These are phyloP conservation scores for Cephalopterus ornatus DNA, from an alignment of 2,113 vertebrate species.

Conservation along the genomic window DNA sequence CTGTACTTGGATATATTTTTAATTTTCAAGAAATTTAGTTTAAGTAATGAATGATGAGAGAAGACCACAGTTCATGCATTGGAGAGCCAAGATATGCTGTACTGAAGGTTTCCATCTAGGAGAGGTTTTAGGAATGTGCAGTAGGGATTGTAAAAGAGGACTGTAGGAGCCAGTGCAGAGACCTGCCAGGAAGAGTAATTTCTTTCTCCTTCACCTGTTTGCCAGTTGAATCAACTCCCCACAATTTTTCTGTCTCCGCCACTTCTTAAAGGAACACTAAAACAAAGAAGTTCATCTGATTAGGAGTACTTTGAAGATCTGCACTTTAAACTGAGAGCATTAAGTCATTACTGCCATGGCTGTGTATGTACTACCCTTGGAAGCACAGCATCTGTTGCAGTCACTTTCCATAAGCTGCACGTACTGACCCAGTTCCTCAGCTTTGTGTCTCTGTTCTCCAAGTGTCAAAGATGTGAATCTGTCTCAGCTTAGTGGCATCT, in stretches of 20 bases:
- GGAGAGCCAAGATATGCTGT: not conserved
- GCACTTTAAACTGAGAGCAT: not conserved
- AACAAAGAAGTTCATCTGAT: not conserved
- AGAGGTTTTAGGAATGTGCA: not conserved
- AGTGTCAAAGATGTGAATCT: not conserved
- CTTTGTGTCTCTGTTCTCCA: not conserved
- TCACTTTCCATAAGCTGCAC: not conserved
- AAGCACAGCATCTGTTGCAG: conserved; percentile 25
- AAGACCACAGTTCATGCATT: not conserved
- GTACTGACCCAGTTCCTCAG: not conserved
- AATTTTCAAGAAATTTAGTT: not conserved
- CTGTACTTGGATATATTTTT: not conserved
- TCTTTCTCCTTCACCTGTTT: not conserved
- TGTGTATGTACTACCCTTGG: not conserved
- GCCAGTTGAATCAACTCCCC: not conserved
- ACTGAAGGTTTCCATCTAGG: not conserved
- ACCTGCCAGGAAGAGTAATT: not conserved
- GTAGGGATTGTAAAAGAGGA: not conserved
- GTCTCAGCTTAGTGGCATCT: not conserved
- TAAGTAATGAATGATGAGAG: not conserved
- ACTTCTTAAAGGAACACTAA: not conserved
- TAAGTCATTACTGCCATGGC: not conserved
- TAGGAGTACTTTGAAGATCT: not conserved
- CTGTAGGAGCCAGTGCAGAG: not conserved
- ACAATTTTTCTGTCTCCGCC: not conserved